Evolutionary conservation across 2,888 invertebrate genomes (phyloP).

Genomic region (Eupithecia insigniata): DNA sequence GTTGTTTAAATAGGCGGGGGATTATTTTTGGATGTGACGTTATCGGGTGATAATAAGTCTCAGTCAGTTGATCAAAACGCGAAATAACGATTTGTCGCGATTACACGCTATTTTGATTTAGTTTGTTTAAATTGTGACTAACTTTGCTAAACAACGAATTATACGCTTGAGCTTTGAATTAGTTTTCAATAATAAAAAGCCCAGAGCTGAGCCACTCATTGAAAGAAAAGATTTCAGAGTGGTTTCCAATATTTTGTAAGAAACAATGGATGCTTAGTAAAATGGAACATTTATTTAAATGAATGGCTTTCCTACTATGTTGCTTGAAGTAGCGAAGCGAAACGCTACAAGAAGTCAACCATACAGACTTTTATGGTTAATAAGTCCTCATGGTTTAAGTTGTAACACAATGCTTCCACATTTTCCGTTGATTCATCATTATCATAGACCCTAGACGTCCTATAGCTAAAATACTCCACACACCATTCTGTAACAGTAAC

Average conservation of each 20-base stretch:
- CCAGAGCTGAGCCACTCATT: not conserved
- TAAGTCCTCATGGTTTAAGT: not conserved
- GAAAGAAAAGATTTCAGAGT: slow-evolving; percentile 28
- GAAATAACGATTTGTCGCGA: slow-evolving; percentile 12
- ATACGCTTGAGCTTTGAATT: not conserved
- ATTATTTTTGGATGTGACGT: slow-evolving; percentile 56
- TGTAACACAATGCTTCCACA: not conserved
- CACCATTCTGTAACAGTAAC: no score
- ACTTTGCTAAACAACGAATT: not conserved
- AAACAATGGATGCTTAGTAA: slow-evolving; percentile 39
- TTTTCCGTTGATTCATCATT: not conserved
- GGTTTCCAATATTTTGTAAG: slow-evolving; percentile 26
- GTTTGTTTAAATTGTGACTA: not conserved
- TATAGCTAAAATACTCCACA: no score
- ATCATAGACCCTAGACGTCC: no score
- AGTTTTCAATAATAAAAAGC: not conserved
- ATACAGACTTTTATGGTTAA: not conserved
- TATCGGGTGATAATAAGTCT: slow-evolving; percentile 48
- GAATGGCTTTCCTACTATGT: slow-evolving; percentile 26
- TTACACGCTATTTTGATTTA: slow-evolving; percentile 9
- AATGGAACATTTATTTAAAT: not conserved
- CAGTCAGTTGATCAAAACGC: slow-evolving; percentile 44
- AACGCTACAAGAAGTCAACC: slow-evolving; percentile 10
- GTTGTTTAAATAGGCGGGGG: slow-evolving; percentile 44
- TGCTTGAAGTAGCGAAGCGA: slow-evolving; percentile 17